Base-by-base conservation (phyloP, 2,113 vertebrate species). In the Excalfactoria chinensis region DNA sequence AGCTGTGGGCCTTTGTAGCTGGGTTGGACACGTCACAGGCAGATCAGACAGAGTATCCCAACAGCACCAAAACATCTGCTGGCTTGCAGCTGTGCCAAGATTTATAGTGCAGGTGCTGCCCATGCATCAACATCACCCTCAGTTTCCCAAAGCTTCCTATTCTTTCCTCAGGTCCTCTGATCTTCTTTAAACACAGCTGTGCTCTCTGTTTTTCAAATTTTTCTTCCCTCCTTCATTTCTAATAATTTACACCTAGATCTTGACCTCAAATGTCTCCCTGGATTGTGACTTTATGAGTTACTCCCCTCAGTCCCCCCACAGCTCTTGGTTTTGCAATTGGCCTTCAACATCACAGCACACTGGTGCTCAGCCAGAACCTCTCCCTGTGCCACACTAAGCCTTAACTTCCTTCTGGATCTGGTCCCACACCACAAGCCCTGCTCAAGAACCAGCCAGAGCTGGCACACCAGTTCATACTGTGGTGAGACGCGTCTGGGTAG, bases 401-500 rank as follows among this genome's bases (percentile, higher is more conserved):
- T 78, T 34, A 28, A 35, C 12, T 14, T 84, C 41, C 55, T 70
- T 16, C 41, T 63, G 62, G 41, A 58, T 40, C 30, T 40, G 67
- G 70, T 17, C 30, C 62, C 53, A 76, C 11, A 48, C 14, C 43
- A 44, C 0, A 0, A 59, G 5, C 6, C 16, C 12, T 1, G 1
- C 28, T 7, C 1, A 2, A 41, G n/a, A 85, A 5, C 2, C 7
- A 56, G 16, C 26, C 1, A 18, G 30, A 84, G 66, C 11, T 0
- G 0, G 30, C 32, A 70, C 55, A 20, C 16, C 30, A 35, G 15
- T 44, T 62, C n/a, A n/a, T 26, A 7, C 9, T 23, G 8, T 30
- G 11, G 5, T 37, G 63, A 78, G 66, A 46, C 11, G 17, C 7
- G 6, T 51, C 4, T 1, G 17, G 44, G 46, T 58, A 68, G 41